Percentiles rank a stretch among this genome's conserved stretches.
phyloP scores from a whole-genome alignment of 2,888 invertebrate species.

The Siphlonurus alternatus region DNA sequence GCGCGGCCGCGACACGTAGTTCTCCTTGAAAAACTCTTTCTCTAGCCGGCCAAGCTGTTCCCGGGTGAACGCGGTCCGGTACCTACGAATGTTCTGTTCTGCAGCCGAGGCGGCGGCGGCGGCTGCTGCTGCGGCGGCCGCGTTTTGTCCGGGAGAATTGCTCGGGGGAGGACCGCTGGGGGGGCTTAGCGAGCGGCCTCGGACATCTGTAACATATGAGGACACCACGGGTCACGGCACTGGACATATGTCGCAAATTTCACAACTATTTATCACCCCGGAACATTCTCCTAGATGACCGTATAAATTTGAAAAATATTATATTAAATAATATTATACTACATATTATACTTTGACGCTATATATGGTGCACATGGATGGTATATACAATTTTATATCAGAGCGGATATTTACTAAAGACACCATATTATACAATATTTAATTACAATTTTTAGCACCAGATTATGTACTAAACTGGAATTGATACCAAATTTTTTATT shows the following conservation, averaged over 20 bases:
- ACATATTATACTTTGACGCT: neutral
- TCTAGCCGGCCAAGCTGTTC: constrained; percentile 85
- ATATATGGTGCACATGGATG: neutral
- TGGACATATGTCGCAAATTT: no score
- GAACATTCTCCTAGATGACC: no score
- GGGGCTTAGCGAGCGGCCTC: neutral
- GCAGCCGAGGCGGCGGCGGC: constrained; percentile 8
- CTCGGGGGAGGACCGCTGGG: neutral
- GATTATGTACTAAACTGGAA: no score
- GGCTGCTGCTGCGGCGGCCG: neutral
- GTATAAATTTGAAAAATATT: neutral
- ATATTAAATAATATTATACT: neutral
- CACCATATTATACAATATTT: no score
- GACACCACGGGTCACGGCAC: no score
- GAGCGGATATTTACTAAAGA: no score
- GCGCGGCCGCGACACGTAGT: constrained; percentile 90
- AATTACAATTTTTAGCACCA: no score
- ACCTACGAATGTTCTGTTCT: constrained; percentile 63
- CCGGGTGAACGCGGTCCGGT: constrained; percentile 91
- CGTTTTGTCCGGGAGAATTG: neutral
- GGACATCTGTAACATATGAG: neutral
- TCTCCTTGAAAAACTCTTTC: constrained; percentile 92
- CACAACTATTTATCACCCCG: no score
- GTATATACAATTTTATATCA: no score
- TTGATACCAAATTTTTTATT: no score